Base-by-base conservation (phyloP, 2,888 invertebrate genomes). In the Rotaria sp. region DNA sequence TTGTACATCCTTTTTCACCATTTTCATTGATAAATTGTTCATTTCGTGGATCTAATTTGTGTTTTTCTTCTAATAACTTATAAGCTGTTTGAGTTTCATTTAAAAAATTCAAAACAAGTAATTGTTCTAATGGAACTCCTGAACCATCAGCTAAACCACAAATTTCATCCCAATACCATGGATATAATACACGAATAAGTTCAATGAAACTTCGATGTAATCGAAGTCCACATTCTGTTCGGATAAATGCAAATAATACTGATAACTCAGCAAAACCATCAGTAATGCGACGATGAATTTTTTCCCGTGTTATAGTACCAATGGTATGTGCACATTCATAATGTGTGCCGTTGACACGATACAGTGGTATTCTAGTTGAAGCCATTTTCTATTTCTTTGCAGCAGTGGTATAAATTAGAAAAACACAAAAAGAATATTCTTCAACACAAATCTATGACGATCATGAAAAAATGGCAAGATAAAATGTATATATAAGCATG, bases 151-250 rank as follows among this genome's bases (percentile, higher is more conserved):
- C 74, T 35, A 80, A 30, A 11, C 86, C 85, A 30, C 26, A 52
- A 41, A 86, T 86, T 57, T 86, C 86, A 57, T 86, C 86, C 38
- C 59, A 52, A 50, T 86, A 86, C 86, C 86, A 86, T 48, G 85
- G 85, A 75, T 41, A 85, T 45, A 52, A 75, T 35, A 30, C 35
- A 35, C 85, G 75, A 18, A 80, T 80, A 26, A 10, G n/a, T 45
- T 41, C n/a, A 1, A 35, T 24, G 15, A 45, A 80, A 26, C n/a
- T 26, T 45, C 13, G 26, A 80, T 45, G 38, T 8, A 80, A 80
- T 26, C 21, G 41, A 45, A 26, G 26, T 45, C 80, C 26, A 80
- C 15, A 41, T 26, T 80, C 80, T 26, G 45, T 80, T 80, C 45
- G 41, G 26, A 45, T 45, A 45, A 45, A 80, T 80, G 41, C 26